phyloP scores from a whole-genome alignment of 2,888 invertebrate species.

The Xylocampa areola region DNA sequence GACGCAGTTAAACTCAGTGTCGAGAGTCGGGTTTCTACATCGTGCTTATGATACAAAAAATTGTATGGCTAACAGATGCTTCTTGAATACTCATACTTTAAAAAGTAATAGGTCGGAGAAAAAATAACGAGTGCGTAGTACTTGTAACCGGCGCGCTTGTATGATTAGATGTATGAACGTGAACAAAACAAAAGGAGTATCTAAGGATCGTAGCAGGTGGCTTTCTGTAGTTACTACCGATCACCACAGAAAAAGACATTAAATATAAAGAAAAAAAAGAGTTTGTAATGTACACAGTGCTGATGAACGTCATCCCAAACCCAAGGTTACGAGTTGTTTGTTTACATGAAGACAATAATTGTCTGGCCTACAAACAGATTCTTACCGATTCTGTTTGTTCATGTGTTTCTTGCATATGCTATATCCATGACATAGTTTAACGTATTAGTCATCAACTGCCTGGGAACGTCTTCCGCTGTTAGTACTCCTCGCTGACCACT shows the following conservation, averaged over 20 bases:
- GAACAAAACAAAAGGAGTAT: no score
- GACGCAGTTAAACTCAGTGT: neutral
- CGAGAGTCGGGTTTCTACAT: neutral
- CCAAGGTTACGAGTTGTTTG: conserved; percentile 29
- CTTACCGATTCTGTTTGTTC: conserved; percentile 2
- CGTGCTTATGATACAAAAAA: neutral
- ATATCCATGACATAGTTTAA: conserved; percentile 32
- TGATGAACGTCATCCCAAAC: conserved; percentile 4
- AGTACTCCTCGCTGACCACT: neutral
- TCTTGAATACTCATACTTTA: no score
- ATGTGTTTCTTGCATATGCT: conserved; percentile 17
- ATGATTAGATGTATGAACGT: no score
- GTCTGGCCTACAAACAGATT: conserved; percentile 17
- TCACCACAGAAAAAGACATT: no score
- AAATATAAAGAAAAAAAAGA: no score
- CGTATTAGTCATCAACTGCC: conserved; percentile 24
- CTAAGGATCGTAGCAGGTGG: no score
- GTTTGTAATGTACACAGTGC: conserved; percentile 31
- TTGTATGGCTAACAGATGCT: neutral
- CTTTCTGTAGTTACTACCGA: no score
- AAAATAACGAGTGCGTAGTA: no score
- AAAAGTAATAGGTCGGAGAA: no score
- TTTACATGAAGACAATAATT: conserved; percentile 15
- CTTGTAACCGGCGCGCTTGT: no score
- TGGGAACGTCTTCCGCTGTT: neutral